phyloP scores from a whole-genome alignment of 2,797 vertebrate species.

The Coracias cyanogaster region DNA sequence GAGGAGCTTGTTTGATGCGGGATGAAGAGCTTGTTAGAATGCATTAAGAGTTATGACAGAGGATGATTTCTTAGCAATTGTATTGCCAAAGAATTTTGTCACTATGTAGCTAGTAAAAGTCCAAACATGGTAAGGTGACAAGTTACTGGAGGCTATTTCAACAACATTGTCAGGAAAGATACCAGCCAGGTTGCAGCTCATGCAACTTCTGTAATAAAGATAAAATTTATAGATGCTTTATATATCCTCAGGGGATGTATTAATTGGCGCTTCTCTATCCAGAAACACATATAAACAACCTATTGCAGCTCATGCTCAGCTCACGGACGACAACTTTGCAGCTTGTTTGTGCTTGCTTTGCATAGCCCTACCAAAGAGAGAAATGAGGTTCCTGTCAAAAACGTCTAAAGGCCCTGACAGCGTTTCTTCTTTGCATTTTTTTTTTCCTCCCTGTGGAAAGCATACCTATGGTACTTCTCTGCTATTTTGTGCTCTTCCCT shows the following conservation, averaged over 20 bases:
- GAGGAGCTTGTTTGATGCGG: background rate
- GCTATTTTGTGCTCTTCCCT: background rate
- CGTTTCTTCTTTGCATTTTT: accelerated
- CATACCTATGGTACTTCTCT: accelerated
- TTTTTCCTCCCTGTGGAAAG: accelerated
- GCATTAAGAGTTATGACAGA: background rate
- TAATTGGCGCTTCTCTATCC: background rate
- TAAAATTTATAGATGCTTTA: background rate
- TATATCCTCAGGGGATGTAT: background rate
- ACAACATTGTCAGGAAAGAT: background rate
- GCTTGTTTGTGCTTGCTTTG: background rate
- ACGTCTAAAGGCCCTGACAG: accelerated
- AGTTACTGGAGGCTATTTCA: background rate
- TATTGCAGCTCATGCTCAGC: background rate
- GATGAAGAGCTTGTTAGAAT: slow-evolving; percentile 31
- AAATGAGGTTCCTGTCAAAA: background rate
- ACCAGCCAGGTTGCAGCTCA: background rate
- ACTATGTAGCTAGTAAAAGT: background rate
- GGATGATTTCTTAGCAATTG: background rate
- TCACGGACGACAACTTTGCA: background rate
- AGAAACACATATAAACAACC: background rate
- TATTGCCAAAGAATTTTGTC: background rate
- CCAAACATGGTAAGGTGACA: slow-evolving; percentile 5
- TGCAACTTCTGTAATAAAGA: background rate
- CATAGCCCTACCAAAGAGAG: accelerated